Percentiles rank a stretch among this genome's conserved stretches.
Conservation (phyloP, 2,797 vertebrate species). For the Enteromius trimaculatus region DNA sequence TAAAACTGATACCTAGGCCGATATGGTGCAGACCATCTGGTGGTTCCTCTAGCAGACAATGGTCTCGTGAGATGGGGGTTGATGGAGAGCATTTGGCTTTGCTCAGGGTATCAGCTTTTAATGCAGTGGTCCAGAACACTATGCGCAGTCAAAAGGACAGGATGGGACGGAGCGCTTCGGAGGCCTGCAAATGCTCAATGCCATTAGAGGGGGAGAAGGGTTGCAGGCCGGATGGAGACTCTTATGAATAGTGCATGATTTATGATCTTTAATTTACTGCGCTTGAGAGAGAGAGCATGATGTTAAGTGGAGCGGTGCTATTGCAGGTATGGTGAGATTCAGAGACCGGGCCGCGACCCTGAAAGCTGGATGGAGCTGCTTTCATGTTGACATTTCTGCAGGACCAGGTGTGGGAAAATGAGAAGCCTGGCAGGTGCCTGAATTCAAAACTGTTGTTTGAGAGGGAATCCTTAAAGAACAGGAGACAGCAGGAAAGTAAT, state of each 20-base stretch:
- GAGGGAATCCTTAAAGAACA: slow-evolving; percentile 45
- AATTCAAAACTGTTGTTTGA: slow-evolving; percentile 24
- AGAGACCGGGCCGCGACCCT: background rate
- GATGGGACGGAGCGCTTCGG: slow-evolving; percentile 34
- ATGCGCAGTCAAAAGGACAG: slow-evolving; percentile 53
- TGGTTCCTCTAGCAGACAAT: slow-evolving; percentile 59
- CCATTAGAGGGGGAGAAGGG: slow-evolving; percentile 57
- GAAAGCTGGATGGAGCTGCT: slow-evolving; percentile 21
- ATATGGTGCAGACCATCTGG: slow-evolving; percentile 68
- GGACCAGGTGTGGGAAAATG: slow-evolving; percentile 20
- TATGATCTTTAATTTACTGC: slow-evolving; percentile 68
- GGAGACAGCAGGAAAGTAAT: slow-evolving; percentile 68
- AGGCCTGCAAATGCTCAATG: slow-evolving; percentile 39
- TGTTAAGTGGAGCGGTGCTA: slow-evolving; percentile 39
- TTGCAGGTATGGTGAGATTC: slow-evolving; percentile 21
- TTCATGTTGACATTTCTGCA: slow-evolving; percentile 37
- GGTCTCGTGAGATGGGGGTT: slow-evolving; percentile 56
- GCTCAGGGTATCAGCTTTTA: slow-evolving; percentile 61
- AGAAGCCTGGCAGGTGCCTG: slow-evolving; percentile 44
- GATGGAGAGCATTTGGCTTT: slow-evolving; percentile 61
- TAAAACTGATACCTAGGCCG: slow-evolving; percentile 63
- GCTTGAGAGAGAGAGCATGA: slow-evolving; percentile 47
- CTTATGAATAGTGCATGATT: slow-evolving; percentile 66
- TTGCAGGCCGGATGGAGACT: slow-evolving; percentile 42
- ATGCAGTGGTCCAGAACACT: slow-evolving; percentile 66